Conservation (phyloP, 35 echinoderm and acorn worm species). For the Amphiura filiformis region DNA sequence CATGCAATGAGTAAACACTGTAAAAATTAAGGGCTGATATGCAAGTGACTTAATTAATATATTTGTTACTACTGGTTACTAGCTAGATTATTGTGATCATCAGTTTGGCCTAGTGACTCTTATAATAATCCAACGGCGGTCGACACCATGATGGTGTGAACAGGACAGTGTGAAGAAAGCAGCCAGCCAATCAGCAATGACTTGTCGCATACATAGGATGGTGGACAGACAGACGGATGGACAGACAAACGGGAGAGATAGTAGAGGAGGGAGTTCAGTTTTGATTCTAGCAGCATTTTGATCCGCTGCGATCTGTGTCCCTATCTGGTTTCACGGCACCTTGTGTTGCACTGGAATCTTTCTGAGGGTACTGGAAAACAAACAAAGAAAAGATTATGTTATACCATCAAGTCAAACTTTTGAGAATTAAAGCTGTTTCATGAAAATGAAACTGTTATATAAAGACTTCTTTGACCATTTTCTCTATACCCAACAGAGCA, state of each 20-base stretch:
- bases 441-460: too few relatives aligned
- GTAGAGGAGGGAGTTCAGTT: conserved; percentile 19
- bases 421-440: too few relatives aligned
- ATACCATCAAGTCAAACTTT: too few relatives aligned
- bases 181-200: not conserved
- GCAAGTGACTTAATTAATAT: not conserved
- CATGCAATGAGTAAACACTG: not conserved
- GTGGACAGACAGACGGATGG: not conserved
- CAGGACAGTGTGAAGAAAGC: not conserved
- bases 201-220: not conserved
- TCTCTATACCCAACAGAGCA: too few relatives aligned
- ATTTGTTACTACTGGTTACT: too few relatives aligned
- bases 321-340: conserved; percentile 76
- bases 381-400: not conserved
- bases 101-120: not conserved
- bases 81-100: not conserved
- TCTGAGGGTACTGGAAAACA: conserved; percentile 76
- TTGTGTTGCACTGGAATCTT: conserved; percentile 68
- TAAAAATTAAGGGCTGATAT: not conserved
- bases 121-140: too few relatives aligned
- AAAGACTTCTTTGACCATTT: too few relatives aligned
- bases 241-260: too few relatives aligned
- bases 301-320: conserved; percentile 43
- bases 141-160: not conserved
- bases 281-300: conserved; percentile 31